Base-by-base conservation (phyloP, 2,888 invertebrate genomes). In the Pardosa pseudoannulata region DNA sequence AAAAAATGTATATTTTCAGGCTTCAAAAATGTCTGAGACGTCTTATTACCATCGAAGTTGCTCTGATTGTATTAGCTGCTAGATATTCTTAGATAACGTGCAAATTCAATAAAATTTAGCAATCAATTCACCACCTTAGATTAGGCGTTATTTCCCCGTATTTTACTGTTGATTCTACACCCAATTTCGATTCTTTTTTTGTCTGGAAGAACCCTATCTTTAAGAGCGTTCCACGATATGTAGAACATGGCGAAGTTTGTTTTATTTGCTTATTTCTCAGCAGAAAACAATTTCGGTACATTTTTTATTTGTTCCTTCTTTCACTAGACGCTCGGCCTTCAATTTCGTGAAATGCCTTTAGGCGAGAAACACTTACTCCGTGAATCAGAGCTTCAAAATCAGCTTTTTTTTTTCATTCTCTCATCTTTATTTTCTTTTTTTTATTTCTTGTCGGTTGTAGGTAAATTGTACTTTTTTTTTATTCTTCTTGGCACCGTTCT, bases 381-480 rank as follows among this genome's bases (percentile, higher is more conserved):
- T 1, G 56, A 56, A 56, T 56, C 56, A 56, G 56, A 56, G 56
- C 56, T 56, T 56, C 56, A 56, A 56, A 56, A 56, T 56, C 56
- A 11, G 1, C 5, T 56, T 56, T 23, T 16, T 23, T 23, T 11
- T 23, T 23, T 56, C 23, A 23, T 56, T 56, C 23, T 36, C 36
- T 36, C 9, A 36, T 5, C 5, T 56, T 56, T 56, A 5, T 56
- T 23, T 56, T 56, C 3, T 56, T 56, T 3, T 56, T 23, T 5
- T 23, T 56, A 23, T 23, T 56, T n/a, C n/a, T 46, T 46, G 46
- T 46, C 46, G 16, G 5, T 16, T 46, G 36, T 36, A 2, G 11
- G n/a, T 46, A 46, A 46, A 46, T 2, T 46, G 46, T n/a, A 46
- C 2, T 2, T 9, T 9, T n/a, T n/a, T 9, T 46, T 46, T 16